Conservation (phyloP, 2,797 vertebrate genomes). For the Myotis pilosus region DNA sequence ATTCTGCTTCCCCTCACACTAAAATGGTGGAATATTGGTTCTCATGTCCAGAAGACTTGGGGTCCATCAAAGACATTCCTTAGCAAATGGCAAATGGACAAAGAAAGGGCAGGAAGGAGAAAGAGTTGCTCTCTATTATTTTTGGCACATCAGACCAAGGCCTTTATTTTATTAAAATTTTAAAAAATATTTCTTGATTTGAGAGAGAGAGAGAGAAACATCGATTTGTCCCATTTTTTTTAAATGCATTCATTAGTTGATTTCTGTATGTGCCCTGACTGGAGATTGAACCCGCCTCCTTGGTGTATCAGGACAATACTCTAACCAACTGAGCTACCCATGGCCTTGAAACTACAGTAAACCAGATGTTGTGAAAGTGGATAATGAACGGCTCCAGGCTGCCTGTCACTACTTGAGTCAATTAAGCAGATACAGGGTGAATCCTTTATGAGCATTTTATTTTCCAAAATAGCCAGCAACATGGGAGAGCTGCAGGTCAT, state of each 20-base stretch:
- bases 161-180: background rate
- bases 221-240: background rate
- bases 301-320: background rate
- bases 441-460: no score
- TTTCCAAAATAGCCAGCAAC: no score
- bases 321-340: background rate
- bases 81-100: background rate
- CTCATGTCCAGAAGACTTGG: background rate
- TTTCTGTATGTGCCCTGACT: background rate
- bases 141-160: background rate
- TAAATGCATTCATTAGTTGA: background rate
- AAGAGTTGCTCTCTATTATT: background rate
- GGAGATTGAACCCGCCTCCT: background rate
- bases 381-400: no score
- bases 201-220: background rate
- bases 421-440: no score
- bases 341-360: background rate
- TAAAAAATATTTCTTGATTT: background rate
- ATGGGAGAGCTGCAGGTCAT: background rate
- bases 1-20: background rate
- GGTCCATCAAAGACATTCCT: background rate
- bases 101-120: background rate
- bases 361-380: background rate
- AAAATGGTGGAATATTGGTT: background rate
- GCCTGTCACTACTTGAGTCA: no score